A percentile compares a stretch with the other conserved stretches of the same genome.
phyloP scores from a whole-genome alignment of 2,113 vertebrate genomes.

The Arenaria interpres region DNA sequence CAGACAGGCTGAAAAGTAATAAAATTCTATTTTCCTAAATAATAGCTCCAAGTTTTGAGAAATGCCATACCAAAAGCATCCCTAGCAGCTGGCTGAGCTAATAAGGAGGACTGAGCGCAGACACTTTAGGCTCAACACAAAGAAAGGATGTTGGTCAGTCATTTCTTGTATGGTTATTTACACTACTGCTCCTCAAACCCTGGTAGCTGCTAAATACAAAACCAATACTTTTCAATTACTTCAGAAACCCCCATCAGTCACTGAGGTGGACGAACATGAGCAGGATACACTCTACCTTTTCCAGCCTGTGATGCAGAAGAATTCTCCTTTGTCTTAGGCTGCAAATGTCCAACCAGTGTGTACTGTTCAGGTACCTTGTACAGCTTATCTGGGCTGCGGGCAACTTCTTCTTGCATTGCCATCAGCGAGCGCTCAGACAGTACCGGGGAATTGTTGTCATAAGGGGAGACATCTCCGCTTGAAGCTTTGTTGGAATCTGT shows the following conservation, averaged over 20 bases:
- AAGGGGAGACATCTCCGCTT: conserved; percentile 94
- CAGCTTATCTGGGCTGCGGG: conserved; percentile 71
- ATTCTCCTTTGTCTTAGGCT: conserved; percentile 78
- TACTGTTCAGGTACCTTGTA: conserved; percentile 78
- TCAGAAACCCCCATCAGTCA: neutral
- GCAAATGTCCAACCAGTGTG: conserved; percentile 69
- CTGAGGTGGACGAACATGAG: neutral
- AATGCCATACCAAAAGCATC: neutral
- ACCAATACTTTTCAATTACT: rapidly evolving
- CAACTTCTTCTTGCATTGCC: conserved; percentile 74
- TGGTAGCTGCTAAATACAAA: neutral
- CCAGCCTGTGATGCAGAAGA: conserved; percentile 73
- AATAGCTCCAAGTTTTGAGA: neutral
- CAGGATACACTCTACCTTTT: conserved; percentile 78
- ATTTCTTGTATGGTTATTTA: neutral
- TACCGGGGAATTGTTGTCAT: conserved; percentile 96
- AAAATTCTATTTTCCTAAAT: neutral
- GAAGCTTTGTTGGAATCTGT: conserved; percentile 90
- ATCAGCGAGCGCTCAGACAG: conserved; percentile 81
- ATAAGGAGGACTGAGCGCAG: neutral
- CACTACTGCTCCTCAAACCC: neutral
- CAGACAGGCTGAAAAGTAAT: neutral
- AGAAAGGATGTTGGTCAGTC: neutral
- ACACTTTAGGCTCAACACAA: neutral
- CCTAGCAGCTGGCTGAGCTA: neutral